These are phyloP conservation scores for Cremastobaeus sp. DNA, from an alignment of 2,888 invertebrate genomes.

Conservation along the genomic window DNA sequence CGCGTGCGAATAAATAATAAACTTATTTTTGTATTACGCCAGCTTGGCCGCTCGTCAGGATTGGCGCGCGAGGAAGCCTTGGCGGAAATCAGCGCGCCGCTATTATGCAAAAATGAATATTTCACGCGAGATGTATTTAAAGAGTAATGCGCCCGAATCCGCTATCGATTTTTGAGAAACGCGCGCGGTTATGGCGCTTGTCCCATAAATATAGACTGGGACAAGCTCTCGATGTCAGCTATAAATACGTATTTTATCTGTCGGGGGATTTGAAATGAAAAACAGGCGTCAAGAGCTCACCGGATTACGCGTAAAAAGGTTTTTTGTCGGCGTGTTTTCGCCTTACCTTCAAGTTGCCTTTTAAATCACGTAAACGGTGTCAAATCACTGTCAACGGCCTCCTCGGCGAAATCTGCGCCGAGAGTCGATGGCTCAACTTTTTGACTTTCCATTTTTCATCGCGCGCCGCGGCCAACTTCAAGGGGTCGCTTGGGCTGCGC, in stretches of 20 bases:
- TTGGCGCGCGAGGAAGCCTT: not conserved
- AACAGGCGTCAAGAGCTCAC: conserved; percentile 74
- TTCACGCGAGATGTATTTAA: conserved; percentile 33
- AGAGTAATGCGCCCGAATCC: conserved; percentile 61
- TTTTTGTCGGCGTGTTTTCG: conserved; percentile 52
- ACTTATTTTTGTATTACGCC: too few relatives aligned
- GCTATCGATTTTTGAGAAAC: conserved; percentile 71
- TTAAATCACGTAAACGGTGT: conserved; percentile 16
- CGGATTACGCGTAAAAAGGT: conserved; percentile 72
- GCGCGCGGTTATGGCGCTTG: conserved; percentile 60
- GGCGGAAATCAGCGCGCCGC: not conserved
- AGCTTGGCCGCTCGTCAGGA: too few relatives aligned
- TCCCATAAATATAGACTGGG: conserved; percentile 68
- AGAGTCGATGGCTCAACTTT: too few relatives aligned
- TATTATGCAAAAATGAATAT: conserved; percentile 28
- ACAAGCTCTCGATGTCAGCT: conserved; percentile 69
- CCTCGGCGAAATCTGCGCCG: too few relatives aligned
- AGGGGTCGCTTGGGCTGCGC: too few relatives aligned
- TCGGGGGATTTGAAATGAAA: conserved; percentile 73
- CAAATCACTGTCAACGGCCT: conserved; percentile 17
- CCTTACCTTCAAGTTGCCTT: conserved; percentile 38
- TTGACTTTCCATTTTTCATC: too few relatives aligned
- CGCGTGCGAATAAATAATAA: too few relatives aligned
- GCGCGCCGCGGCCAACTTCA: too few relatives aligned
- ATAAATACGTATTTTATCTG: conserved; percentile 74